Base-by-base conservation (phyloP, 64 coral and sea anemone species). In the Cladopsammia gracilis region DNA sequence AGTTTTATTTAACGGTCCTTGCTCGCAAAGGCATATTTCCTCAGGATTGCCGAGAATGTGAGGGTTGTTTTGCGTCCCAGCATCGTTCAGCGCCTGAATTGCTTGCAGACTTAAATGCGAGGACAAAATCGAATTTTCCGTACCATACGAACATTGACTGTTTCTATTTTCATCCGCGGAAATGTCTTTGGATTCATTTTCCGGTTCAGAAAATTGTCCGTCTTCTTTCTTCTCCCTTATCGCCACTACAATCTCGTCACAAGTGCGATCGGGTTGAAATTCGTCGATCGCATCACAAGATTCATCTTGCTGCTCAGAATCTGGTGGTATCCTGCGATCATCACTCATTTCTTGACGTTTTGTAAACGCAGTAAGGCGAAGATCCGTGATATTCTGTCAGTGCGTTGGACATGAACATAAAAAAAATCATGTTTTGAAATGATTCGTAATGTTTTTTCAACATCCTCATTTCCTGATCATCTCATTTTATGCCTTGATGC, bases 111-210 rank as follows among this genome's bases (percentile, higher is more conserved):
- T 83, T 18, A 46, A 22, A 67, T 83, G 61, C 42, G 80, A 67
- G 16, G 62, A 83, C 60, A 83, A 67, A 64, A 83, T 50, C 18
- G 80, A 83, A 67, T 83, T 83, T 83, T 83, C 80, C 15, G 80
- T 83, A 49, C 18, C 80, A 49, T 64, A 83, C 7, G 80, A 83
- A 11, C 60, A 83, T 50, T 48, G 60, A 26, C 80, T 83, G 34
- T 18, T 24, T 49, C 80, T 83, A 3, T 67, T 46, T 49, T 5
- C 61, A 3, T 50, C 22, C 0, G 61, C 2, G 10, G 26, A 83
- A 50, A 19, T 23, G 10, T 83, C 34, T 5, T 67, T 26, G 4
- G 80, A 49, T 65, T 50, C 44, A 67, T 48, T 66, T 49, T 67
- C 42, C 44, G 4, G 18, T 47, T 45, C 42, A 47, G 15, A 65